phyloP scores from a whole-genome alignment of 2,888 invertebrate species.

The Troilus luridus region DNA sequence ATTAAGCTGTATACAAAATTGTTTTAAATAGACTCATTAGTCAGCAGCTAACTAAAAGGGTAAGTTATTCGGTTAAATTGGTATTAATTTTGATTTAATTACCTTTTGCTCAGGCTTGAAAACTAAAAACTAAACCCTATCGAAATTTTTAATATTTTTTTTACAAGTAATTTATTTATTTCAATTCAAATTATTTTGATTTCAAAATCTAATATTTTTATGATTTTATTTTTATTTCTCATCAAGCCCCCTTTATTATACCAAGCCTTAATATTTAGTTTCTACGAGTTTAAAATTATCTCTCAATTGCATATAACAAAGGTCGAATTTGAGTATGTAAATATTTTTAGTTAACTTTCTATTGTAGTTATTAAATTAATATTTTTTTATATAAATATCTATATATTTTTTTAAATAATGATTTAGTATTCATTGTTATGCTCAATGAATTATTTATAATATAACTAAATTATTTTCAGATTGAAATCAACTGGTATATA shows the following conservation, averaged over 20 bases:
- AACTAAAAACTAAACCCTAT: too few species aligned
- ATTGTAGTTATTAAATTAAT: background rate
- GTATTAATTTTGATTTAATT: too few species aligned
- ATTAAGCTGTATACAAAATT: too few species aligned
- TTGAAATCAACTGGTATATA: background rate
- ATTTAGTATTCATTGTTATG: background rate
- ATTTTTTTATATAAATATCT: background rate
- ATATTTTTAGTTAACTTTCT: background rate
- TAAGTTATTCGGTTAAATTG: too few species aligned
- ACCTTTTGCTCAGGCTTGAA: too few species aligned
- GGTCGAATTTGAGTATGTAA: background rate
- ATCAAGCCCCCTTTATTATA: background rate
- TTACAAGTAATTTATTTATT: too few species aligned
- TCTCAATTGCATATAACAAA: background rate
- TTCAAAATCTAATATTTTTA: background rate
- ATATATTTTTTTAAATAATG: background rate
- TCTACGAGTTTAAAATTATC: background rate
- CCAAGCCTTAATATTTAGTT: background rate
- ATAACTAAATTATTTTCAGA: background rate
- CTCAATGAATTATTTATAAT: background rate
- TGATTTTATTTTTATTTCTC: background rate
- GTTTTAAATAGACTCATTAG: too few species aligned
- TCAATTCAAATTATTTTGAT: too few species aligned
- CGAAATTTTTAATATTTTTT: too few species aligned
- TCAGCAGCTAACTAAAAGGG: too few species aligned